Base-by-base conservation (phyloP, 2,113 vertebrate species). In the Canis aureus region DNA sequence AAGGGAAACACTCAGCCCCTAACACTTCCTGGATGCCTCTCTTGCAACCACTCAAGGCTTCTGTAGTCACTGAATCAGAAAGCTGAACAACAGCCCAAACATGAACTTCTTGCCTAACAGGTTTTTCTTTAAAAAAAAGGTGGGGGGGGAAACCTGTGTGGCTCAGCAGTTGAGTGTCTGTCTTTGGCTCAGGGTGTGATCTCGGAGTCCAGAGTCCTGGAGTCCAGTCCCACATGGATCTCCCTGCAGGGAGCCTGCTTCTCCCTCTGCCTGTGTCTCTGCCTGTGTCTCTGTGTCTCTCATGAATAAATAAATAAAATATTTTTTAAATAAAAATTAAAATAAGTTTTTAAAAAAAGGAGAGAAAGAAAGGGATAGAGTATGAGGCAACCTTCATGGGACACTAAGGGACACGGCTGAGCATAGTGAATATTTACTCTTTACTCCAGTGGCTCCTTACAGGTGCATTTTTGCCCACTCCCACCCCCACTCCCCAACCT, bases 61-160 rank as follows among this genome's bases (percentile, higher is more conserved):
- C 62, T 49, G 87, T n/a, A 94, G 71, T 32, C 38, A 93, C 51
- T 66, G 32, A 74, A 64, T 95, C 94, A 97, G 96, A 97, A 97
- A 97, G 86, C 81, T 89, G 89, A 97, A 93, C 95, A 95, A 96
- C 7, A 83, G 22, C 90, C 32, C 86, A 84, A 76, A 23, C 35
- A 11, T n/a, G 97, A 98, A 87, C 89, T 98, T 98, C 97, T 86
- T 86, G 95, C 86, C 89, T 19, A 91, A 74, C 85, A 32, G 96
- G 95, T 85, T 98, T 87, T n/a, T 15, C 67, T 49, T 51, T 1
- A 17, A 16, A 49, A 1, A 22, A 43, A 43, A 43, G 43, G 43
- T 43, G 43, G 43, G 43, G 43, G 43, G 43, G 43, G 43, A 43
- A 1, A 43, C 43, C 43, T 43, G 43, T 5, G 43, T 43, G 43